Percentiles rank a stretch among this genome's conserved stretches.
Conservation (phyloP, 23 tunicate genomes). For the Halocynthia roretzi region DNA sequence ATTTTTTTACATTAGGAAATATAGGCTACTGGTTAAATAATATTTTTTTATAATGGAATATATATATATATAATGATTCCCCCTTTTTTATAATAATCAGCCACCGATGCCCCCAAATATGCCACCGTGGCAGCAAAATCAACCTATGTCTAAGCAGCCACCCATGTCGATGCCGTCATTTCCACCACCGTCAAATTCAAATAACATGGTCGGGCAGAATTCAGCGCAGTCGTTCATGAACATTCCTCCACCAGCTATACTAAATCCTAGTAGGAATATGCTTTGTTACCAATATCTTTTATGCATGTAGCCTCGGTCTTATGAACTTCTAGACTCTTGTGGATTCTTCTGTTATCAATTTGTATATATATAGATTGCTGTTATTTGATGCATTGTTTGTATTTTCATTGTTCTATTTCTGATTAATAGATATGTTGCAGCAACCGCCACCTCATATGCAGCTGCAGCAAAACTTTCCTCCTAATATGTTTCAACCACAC, state of each 20-base stretch:
- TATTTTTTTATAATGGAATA: neutral
- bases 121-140: conserved; percentile 39
- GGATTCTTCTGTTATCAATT: too few relatives aligned
- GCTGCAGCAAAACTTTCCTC: conserved; percentile 5
- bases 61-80: neutral
- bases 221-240: too few relatives aligned
- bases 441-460: conserved; percentile 43
- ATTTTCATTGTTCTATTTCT: too few relatives aligned
- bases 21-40: neutral
- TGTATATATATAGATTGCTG: too few relatives aligned
- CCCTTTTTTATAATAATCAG: neutral
- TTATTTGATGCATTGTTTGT: too few relatives aligned
- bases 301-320: neutral
- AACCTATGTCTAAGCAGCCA: neutral
- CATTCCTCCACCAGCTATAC: conserved; percentile 25
- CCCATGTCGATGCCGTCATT: conserved; percentile 10
- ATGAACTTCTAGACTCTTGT: too few relatives aligned
- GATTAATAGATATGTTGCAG: conserved; percentile 1
- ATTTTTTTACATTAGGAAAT: neutral
- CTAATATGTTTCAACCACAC: conserved; percentile 5
- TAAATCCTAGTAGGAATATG: conserved; percentile 14
- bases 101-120: conserved; percentile 37
- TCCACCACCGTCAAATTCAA: conserved; percentile 2
- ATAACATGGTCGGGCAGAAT: too few relatives aligned
- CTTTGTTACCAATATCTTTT: neutral